Evolutionary conservation across 1,140 invertebrate species (phyloP), one percentile per base, ranked within the genome.

Genomic region (Anastrepha obliqua): DNA sequence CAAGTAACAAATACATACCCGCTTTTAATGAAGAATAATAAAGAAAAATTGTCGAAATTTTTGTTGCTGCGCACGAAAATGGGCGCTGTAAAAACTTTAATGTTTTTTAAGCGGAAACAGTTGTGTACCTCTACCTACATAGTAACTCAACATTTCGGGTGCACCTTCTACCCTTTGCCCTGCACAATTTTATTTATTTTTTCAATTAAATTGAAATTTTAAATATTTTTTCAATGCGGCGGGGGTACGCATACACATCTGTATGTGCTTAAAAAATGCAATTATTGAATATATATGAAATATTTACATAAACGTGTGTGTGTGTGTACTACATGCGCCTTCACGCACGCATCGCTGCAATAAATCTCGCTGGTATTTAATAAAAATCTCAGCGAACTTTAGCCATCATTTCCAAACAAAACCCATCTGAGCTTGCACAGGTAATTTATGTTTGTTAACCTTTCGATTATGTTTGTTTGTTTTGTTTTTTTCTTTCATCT

Each of bases 371-470:
- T 15, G 5, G 44, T 81, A 81, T 55, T 51, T 55, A 81, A 55
- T 81, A 55, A 81, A 81, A 81, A 55, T 81, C 47, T 55, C 74
- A 20, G 6, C n/a, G 8, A 42, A 51, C 74, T 81, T 81, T 9
- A 20, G 74, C 47, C 74, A 81, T 55, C 74, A 81, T 81, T 81
- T 81, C 47, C 74, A 55, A 81, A 55, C 74, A 55, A 81, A n/a
- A 13, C 15, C 74, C 15, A 9, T 11, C 7, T 20, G 17, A 8
- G 47, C n/a, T 55, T 20, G 51, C 6, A 29, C 11, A 9, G 17
- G n/a, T 81, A 55, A 81, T 81, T 81, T 81, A 81, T 81, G 74
- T 29, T n/a, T 81, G 47, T 81, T 55, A 55, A 81, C 17, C 47
- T 39, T 15, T 20, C 17, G 6, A 47, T 81, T 55, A 8, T 81